Evolutionary conservation across 2,888 invertebrate genomes (phyloP), one percentile per base, ranked within the genome.

Genomic region (Polyommatus icarus): DNA sequence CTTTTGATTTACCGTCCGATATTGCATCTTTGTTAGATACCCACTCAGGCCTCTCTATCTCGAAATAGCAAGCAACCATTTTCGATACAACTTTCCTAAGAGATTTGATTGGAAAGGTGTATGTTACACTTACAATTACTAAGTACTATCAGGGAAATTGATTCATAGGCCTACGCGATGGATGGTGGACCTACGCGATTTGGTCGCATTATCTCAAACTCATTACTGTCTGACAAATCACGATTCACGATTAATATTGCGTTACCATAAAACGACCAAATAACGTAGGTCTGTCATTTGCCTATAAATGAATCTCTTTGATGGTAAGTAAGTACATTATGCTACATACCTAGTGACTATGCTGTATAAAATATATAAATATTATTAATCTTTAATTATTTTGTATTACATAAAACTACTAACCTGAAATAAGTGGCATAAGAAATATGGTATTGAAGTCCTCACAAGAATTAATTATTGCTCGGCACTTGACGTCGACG

Each of bases 1-100:
- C 36, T 71, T 77, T 71, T 76, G 54, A 77, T 59, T 77, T 24
- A 59, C 71, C 77, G 46, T 73, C 73, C 73, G 32, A 77, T 72
- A 46, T 40, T 29, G 57, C 54, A 73, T 73, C 73, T 77, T 77
- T 77, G 71, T 77, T 71, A 36, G 77, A 57, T 57, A 72, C 24
- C 77, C 72, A 77, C 72, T 77, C 50, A 54, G 57, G 57, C 29
- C 40, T 50, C 15, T 72, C 77, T 77, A 54, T 54, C 75, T 75
- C 54, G 75, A 75, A 75, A 75, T 75, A 75, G 29, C 73, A 24
- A 73, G 46, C 72, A 36, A 72, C 50, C 3, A 75, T 75, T 75
- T 75, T 75, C 18, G 29, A 75, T 72, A 72, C 32, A 40, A 46
- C 12, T 24, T 67, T 67, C 29, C 7, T 29, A 29, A 15, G 24